Evolutionary conservation across 2,888 invertebrate species (phyloP).

Genomic region (Temnothorax ravouxi): DNA sequence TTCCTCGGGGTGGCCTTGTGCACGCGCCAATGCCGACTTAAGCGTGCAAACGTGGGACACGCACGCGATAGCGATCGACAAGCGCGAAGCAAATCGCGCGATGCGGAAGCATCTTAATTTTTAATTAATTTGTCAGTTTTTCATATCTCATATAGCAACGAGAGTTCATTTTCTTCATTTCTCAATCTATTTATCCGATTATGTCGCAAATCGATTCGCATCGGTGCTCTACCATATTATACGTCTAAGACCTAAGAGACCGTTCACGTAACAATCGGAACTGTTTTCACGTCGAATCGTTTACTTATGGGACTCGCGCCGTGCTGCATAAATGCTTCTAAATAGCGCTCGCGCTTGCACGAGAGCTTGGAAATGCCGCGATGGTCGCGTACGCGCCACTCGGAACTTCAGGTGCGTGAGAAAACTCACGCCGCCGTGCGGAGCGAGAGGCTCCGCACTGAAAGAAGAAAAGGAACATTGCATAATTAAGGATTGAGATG

Average conservation of each 20-base stretch:
- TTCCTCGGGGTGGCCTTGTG: constrained; percentile 56
- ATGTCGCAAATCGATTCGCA: not conserved
- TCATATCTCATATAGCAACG: not conserved
- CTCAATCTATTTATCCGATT: not conserved
- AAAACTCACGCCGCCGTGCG: constrained; percentile 75
- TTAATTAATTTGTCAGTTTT: not conserved
- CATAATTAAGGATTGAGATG: constrained; percentile 84
- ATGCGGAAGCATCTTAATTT: constrained; percentile 12
- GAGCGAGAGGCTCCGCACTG: constrained; percentile 59
- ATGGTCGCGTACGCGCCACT: constrained; percentile 62
- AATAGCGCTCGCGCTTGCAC: constrained; percentile 54
- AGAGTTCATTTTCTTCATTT: not conserved
- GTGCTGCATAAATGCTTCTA: constrained; percentile 33
- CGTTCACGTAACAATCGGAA: constrained; percentile 18
- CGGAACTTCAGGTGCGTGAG: constrained; percentile 82
- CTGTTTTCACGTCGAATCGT: constrained; percentile 26
- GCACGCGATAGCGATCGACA: constrained; percentile 60
- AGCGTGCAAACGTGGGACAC: constrained; percentile 56
- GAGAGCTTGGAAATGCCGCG: constrained; percentile 64
- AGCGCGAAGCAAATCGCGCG: constrained; percentile 22
- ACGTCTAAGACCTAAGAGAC: not conserved
- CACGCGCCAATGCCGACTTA: constrained; percentile 62
- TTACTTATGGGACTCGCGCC: constrained; percentile 9
- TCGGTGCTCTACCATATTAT: not conserved
- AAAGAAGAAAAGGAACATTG: constrained; percentile 77